Conservation (phyloP, 2,888 invertebrate species). For the Meiosimyza platycephala region DNA sequence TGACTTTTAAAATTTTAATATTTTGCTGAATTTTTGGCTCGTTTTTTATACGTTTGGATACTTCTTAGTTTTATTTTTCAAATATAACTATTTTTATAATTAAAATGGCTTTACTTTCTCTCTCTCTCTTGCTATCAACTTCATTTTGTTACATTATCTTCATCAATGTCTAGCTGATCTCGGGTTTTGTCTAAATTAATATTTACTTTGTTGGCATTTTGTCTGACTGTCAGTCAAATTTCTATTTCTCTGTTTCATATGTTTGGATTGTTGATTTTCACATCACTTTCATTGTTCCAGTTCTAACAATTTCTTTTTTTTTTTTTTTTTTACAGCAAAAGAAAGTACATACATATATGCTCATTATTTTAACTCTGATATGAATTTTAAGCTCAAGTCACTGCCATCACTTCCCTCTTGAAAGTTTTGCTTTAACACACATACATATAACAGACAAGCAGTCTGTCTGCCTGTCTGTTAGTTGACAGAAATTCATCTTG, state of each 20-base stretch:
- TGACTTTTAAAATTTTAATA: too few species aligned
- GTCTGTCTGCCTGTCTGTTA: background rate
- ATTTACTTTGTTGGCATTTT: background rate
- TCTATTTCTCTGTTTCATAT: background rate
- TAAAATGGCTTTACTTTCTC: too few species aligned
- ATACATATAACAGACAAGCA: background rate
- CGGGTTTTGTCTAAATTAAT: background rate
- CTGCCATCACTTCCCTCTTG: too few species aligned
- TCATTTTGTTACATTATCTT: too few species aligned
- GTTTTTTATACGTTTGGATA: too few species aligned
- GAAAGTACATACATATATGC: background rate
- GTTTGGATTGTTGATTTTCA: background rate
- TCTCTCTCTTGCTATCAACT: too few species aligned
- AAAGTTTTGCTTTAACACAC: background rate
- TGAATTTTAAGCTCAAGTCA: background rate
- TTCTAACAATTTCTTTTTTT: background rate
- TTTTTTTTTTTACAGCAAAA: background rate
- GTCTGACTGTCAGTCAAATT: background rate
- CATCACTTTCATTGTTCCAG: conserved; percentile 8
- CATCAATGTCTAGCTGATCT: too few species aligned
- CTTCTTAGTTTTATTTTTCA: too few species aligned
- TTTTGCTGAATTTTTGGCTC: too few species aligned
- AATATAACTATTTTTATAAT: too few species aligned
- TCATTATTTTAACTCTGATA: conserved; percentile 12
- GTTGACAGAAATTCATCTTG: background rate